Evolutionary conservation across 2,888 invertebrate genomes (phyloP), one percentile per base, ranked within the genome.

Genomic region (Slavum lentiscoides): DNA sequence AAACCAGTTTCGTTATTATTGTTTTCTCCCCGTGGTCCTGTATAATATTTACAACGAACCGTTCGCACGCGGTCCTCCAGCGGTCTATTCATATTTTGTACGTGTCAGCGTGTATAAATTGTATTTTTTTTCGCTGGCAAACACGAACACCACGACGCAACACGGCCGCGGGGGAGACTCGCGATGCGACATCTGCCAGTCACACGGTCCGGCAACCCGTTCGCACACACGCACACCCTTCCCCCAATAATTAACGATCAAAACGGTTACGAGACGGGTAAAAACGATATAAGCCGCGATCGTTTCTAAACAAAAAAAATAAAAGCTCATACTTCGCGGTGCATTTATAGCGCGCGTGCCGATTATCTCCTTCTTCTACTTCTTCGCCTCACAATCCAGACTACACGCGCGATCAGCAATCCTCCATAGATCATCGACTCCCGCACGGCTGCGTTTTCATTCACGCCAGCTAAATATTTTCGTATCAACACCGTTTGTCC

Each of bases 161-260:
- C n/a, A n/a, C n/a, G n/a, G 11, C 49, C 43, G 68, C 67, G 76
- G 59, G 76, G 49, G 68, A 68, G 68, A 76, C 59, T 37, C 67
- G 39, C 58, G 53, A 68, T 58, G 67, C 68, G 76, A 76, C 76
- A 76, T 76, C 76, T 76, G 76, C 76, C 68, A 76, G 68, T 76
- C 76, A 68, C 43, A 76, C 66, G 76, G 74, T 74, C 76, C 43
- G 43, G 55, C 59, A 76, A 76, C 76, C 76, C 76, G 76, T 76
- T 76, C 49, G 59, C n/a, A n/a, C 62, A 37, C 30, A 11, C 67
- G 9, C 53, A 66, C 23, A 11, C 75, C 58, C 75, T 75, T 23
- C 43, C 76, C 59, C 76, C 58, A 68, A 76, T 76, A n/a, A n/a
- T n/a, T 76, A 68, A 76, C 76, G 68, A 76, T 49, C 58, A 23